phyloP scores from a whole-genome alignment of 2,113 vertebrate genomes.

The Seriola quinqueradiata region DNA sequence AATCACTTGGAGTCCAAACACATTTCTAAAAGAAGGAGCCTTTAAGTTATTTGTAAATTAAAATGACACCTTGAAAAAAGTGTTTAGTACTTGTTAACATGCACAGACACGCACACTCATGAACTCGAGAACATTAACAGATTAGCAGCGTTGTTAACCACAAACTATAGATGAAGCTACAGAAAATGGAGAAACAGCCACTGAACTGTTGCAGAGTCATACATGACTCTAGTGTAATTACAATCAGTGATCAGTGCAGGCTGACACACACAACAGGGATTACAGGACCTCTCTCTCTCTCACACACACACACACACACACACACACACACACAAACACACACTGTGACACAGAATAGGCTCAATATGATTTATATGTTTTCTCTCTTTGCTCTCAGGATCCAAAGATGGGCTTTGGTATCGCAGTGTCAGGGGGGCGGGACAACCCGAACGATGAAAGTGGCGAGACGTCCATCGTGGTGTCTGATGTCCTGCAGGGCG shows the following conservation, averaged over 20 bases:
- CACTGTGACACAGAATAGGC: constrained; percentile 1
- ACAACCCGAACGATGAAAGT: constrained; percentile 97
- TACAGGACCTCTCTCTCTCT: constrained; percentile 14
- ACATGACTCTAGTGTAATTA: constrained; percentile 34
- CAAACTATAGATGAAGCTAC: not conserved
- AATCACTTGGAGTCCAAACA: constrained; percentile 4
- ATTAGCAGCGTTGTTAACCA: constrained; percentile 10
- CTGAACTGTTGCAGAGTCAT: constrained; percentile 7
- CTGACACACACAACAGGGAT: constrained; percentile 44
- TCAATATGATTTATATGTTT: constrained; percentile 8
- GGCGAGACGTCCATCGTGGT: constrained; percentile 95
- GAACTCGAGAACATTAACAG: not conserved
- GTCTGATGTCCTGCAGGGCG: constrained; percentile 94
- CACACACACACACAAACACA: not conserved
- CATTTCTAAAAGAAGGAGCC: not conserved
- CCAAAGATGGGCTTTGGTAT: constrained; percentile 98
- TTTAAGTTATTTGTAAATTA: not conserved
- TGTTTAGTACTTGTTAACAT: not conserved
- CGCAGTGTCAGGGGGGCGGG: constrained; percentile 95
- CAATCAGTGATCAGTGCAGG: constrained; percentile 28
- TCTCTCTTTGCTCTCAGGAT: constrained; percentile 81
- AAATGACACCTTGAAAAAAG: not conserved
- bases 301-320: not conserved
- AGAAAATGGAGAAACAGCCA: not conserved
- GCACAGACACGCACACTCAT: not conserved